Base-by-base conservation (phyloP, 1,140 invertebrate genomes). In the Zaprionus taronus region DNA sequence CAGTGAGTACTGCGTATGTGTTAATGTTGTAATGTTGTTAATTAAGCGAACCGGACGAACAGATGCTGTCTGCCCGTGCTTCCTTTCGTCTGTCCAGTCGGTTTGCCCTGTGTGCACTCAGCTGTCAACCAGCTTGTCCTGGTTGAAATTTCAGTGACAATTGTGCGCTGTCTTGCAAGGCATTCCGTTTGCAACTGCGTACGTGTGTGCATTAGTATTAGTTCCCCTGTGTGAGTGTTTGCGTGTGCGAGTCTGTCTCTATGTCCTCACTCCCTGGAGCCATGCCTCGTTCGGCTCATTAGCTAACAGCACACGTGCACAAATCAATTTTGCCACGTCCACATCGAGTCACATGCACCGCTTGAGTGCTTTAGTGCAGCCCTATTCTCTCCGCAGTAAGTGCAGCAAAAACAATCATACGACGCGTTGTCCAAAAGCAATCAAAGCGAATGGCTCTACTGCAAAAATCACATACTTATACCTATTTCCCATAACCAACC, bases 221-320 rank as follows among this genome's bases (percentile, higher is more conserved):
- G 36, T 55, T 34, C 36, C 22, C 5, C 34, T 41, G 55, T n/a
- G 51, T 34, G 44, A 47, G 51, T 49, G 34, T 51, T 9, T 44
- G 41, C 38, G 47, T 65, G 65, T 26, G 44, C 41, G 44, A 24
- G 22, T 36, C 14, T 24, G 76, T 64, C 51, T 47, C 28, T 53
- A 38, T n/a, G 14, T 14, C 4, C 12, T 5, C n/a, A n/a, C 34
- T 57, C 62, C 60, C 44, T 38, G 67, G 60, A 56, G 67, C 66
- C 69, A 57, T 38, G 28, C 49, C 20, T 51, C 44, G 24, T 55
- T 49, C 63, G 64, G 51, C 85, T 89, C 84, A 87, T 87, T 87
- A 89, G 78, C 78, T 89, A 83, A 76, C 85, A 61, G 81, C 69
- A 76, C 84, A 87, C 84, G 84, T 87, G 78, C 84, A 79, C 78